Evolutionary conservation across 2,888 invertebrate genomes (phyloP).

Genomic region (Pegoplata infirma): DNA sequence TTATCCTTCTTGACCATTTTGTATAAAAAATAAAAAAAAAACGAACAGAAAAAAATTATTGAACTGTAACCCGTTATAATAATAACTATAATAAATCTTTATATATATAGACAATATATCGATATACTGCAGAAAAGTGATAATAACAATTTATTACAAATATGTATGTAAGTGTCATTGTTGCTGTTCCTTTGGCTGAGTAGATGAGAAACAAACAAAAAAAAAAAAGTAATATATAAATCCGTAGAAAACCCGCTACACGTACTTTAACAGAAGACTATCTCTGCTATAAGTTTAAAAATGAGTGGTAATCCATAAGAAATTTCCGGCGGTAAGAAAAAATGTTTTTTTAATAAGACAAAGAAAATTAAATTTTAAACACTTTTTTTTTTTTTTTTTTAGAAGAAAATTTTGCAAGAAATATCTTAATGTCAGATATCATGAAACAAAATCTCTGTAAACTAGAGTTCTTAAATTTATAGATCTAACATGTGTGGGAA

Average conservation of each 20-base stretch:
- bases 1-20: conserved; percentile 64
- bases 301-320: too few species aligned
- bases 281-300: too few species aligned
- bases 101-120: conserved; percentile 64
- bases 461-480: too few species aligned
- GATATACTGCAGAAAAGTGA: conserved; percentile 73
- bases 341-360: too few species aligned
- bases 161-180: conserved; percentile 51
- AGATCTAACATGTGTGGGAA: too few species aligned
- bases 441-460: too few species aligned
- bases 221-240: too few species aligned
- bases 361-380: too few species aligned
- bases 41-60: conserved; percentile 64
- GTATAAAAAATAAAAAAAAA: conserved; percentile 56
- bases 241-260: conserved; percentile 44
- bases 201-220: conserved; percentile 16
- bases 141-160: conserved; percentile 74
- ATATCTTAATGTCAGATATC: too few species aligned
- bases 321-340: too few species aligned
- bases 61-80: conserved; percentile 72
- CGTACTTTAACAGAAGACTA: conserved; percentile 20
- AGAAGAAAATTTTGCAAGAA: too few species aligned
- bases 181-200: conserved; percentile 51
- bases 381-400: too few species aligned
- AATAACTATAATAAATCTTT: conserved; percentile 75